Evolutionary conservation across 2,888 invertebrate species (phyloP), one percentile per base, ranked within the genome.

Genomic region (Drosophila percnosoma): DNA sequence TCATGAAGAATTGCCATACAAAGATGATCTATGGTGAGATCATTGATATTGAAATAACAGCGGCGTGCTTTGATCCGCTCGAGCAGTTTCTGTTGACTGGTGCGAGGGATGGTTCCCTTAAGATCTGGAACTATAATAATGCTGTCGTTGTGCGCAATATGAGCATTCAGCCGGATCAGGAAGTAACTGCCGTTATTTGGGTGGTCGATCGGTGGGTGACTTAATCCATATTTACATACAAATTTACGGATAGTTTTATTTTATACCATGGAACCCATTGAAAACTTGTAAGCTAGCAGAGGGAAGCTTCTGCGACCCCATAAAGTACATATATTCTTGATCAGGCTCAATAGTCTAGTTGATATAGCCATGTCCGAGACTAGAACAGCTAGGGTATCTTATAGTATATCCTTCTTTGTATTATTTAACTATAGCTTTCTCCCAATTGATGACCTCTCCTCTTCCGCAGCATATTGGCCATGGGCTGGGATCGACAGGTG

Each of bases 121-220:
- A 95, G 94, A 94, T 97, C 38, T 98, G 98, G 98, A 96, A 97
- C 92, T 97, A 97, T 89, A 97, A 96, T 90, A 96, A 96, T 31
- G 97, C 97, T 0, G 94, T 95, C 10, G 96, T 97, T 83, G 91
- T 97, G 72, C 93, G 96, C 74, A 95, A 95, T 63, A 95, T 97
- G 95, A 92, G 93, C 34, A 95, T 96, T 27, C 95, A 95, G 75
- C 93, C 94, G 66, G 94, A 94, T 88, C 94, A 94, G 91, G 95
- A 95, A 83, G 94, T 95, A 2, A 94, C 94, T 8, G 92, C 92
- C 49, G 94, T 95, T 52, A 94, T 95, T 81, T 95, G 95, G 95
- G 94, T 95, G 1, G 93, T 94, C 53, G 94, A 94, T 78, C 94
- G 95, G 95, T 94, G 80, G 60, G 90, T 80, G 3, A 15, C 7